phyloP scores from a whole-genome alignment of 2,113 vertebrate species.

The Hiodon tergisus region DNA sequence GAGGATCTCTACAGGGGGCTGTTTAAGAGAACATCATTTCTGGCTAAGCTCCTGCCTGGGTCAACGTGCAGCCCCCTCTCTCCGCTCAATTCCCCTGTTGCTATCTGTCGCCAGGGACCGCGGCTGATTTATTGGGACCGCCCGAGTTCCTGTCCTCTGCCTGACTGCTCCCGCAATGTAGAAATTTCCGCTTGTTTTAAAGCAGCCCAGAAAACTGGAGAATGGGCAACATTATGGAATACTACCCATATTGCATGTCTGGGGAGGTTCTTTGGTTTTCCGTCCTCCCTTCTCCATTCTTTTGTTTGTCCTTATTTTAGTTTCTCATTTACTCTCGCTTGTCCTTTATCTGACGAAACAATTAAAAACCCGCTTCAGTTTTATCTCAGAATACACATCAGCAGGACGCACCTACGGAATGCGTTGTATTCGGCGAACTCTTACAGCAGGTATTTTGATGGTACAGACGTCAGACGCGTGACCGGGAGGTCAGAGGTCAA shows the following conservation, averaged over 20 bases:
- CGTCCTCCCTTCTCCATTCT: constrained; percentile 9
- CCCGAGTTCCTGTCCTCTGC: constrained; percentile 63
- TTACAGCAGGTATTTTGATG: too few relatives aligned
- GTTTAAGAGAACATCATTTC: constrained; percentile 83
- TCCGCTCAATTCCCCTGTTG: constrained; percentile 73
- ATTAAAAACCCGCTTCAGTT: constrained; percentile 2
- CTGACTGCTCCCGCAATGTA: constrained; percentile 54
- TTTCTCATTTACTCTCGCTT: constrained; percentile 15
- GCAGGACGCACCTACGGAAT: background rate
- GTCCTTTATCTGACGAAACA: constrained; percentile 18
- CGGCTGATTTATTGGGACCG: constrained; percentile 86
- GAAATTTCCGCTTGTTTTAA: constrained; percentile 37
- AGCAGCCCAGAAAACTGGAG: constrained; percentile 37
- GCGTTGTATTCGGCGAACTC: too few relatives aligned
- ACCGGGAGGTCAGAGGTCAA: too few relatives aligned
- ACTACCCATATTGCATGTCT: constrained; percentile 30
- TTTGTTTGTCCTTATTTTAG: constrained; percentile 3
- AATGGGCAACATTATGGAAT: constrained; percentile 42
- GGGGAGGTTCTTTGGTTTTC: constrained; percentile 6
- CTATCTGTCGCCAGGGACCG: constrained; percentile 75
- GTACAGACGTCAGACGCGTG: too few relatives aligned
- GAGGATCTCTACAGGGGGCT: constrained; percentile 68
- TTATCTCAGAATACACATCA: constrained; percentile 15
- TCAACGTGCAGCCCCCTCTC: constrained; percentile 59
- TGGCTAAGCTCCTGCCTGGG: constrained; percentile 69